Evolutionary conservation across 2,888 invertebrate genomes (phyloP).

Genomic region (Eulithis testata): DNA sequence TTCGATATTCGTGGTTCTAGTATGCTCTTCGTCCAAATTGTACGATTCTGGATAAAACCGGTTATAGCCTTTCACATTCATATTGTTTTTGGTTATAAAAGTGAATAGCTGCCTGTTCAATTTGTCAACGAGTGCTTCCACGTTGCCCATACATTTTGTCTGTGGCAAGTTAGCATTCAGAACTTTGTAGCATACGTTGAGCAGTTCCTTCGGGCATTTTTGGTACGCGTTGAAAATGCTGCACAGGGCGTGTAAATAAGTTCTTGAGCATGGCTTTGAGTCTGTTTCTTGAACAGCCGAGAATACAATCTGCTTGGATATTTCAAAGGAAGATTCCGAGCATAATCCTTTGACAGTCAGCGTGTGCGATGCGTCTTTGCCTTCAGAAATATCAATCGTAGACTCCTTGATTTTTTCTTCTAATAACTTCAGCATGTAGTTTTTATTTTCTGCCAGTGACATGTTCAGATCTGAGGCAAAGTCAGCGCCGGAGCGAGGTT

Average conservation of each 20-base stretch:
- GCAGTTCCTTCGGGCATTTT: constrained; percentile 55
- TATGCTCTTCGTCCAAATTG: constrained; percentile 40
- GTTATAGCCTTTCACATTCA: constrained; percentile 46
- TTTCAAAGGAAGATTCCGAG: constrained; percentile 76
- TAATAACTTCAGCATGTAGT: constrained; percentile 69
- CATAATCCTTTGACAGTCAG: constrained; percentile 76
- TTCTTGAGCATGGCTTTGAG: constrained; percentile 19
- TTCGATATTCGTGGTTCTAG: constrained; percentile 64
- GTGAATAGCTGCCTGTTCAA: constrained; percentile 41
- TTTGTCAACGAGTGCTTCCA: constrained; percentile 29
- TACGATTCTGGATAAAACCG: constrained; percentile 65
- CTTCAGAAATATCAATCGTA: constrained; percentile 22
- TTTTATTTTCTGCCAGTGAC: constrained; percentile 79
- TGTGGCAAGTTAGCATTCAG: constrained; percentile 46
- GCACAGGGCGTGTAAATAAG: constrained; percentile 47
- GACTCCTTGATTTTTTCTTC: constrained; percentile 50
- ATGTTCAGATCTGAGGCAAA: constrained; percentile 63
- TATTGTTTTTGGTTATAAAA: constrained; percentile 9
- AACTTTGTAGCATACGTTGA: constrained; percentile 49
- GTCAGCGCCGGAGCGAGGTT: constrained; percentile 77
- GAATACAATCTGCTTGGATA: constrained; percentile 83
- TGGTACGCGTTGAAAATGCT: constrained; percentile 62
- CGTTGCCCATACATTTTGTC: not conserved
- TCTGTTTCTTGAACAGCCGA: constrained; percentile 58
- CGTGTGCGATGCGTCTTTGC: constrained; percentile 57